phyloP scores from a whole-genome alignment of 2,113 vertebrate genomes.

The Mungos mungo region DNA sequence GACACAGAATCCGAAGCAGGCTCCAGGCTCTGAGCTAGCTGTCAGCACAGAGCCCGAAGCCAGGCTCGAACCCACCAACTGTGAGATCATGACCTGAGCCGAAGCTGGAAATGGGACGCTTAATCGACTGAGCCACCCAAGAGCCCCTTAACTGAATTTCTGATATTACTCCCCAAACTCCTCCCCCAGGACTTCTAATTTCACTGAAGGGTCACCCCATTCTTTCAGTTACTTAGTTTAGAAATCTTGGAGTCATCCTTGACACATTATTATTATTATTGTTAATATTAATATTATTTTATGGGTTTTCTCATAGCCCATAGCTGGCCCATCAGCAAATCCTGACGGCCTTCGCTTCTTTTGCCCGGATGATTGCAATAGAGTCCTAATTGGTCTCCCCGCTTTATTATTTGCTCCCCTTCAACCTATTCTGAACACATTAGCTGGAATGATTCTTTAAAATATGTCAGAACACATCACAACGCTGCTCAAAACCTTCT shows the following conservation, averaged over 20 bases:
- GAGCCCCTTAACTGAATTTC: not conserved
- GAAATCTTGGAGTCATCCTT: not conserved
- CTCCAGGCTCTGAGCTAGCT: too few relatives aligned
- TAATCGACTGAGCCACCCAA: too few relatives aligned
- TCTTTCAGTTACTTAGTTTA: not conserved
- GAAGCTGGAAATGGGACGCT: too few relatives aligned
- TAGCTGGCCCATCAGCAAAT: not conserved
- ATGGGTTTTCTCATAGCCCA: not conserved
- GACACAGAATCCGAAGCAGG: too few relatives aligned
- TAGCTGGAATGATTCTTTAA: not conserved
- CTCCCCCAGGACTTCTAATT: not conserved
- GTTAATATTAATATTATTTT: too few relatives aligned
- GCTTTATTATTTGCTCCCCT: not conserved
- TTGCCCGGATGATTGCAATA: not conserved
- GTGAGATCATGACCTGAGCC: too few relatives aligned
- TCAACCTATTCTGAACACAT: not conserved
- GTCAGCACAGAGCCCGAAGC: too few relatives aligned
- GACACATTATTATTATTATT: not conserved
- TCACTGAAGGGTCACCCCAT: not conserved
- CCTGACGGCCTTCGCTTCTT: not conserved
- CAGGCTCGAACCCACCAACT: too few relatives aligned
- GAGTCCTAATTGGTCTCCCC: not conserved
- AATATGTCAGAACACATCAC: not conserved
- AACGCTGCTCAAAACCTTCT: not conserved
- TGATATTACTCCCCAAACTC: not conserved